Evolutionary conservation across 2,797 vertebrate species (phyloP).

Genomic region (Salarias fasciatus): DNA sequence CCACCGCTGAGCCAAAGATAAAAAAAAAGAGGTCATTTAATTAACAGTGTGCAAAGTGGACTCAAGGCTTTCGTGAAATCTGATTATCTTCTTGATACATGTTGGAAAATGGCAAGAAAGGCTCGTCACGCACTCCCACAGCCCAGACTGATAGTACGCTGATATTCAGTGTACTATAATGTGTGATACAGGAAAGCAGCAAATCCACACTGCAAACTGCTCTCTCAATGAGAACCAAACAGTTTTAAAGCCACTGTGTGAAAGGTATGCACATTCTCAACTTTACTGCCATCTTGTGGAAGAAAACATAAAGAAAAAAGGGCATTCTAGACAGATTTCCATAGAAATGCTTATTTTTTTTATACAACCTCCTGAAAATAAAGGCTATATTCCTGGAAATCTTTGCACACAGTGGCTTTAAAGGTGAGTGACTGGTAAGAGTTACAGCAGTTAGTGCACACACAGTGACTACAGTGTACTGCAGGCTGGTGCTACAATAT

Average conservation of each 20-base stretch:
- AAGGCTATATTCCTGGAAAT: not conserved
- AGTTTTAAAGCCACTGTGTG: conserved; percentile 13
- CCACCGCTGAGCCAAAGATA: conserved; percentile 77
- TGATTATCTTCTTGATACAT: not conserved
- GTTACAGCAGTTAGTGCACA: conserved; percentile 1
- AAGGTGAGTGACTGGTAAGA: not conserved
- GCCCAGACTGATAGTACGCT: too few species aligned
- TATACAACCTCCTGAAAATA: not conserved
- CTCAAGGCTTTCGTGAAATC: too few species aligned
- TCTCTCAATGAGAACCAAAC: not conserved
- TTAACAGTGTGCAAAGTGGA: too few species aligned
- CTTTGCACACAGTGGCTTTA: conserved; percentile 11
- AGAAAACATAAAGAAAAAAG: too few species aligned
- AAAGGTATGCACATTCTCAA: not conserved
- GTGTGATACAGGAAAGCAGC: not conserved
- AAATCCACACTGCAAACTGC: not conserved
- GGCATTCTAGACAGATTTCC: too few species aligned
- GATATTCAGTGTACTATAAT: not conserved
- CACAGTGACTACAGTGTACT: not conserved
- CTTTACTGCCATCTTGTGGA: conserved; percentile 6
- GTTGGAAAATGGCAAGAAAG: not conserved
- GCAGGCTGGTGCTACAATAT: not conserved
- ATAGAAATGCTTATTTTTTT: not conserved
- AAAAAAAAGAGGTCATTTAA: too few species aligned
- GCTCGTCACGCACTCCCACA: not conserved